Conservation (phyloP, 2,113 vertebrate species). For the Diphyllodes magnificus region DNA sequence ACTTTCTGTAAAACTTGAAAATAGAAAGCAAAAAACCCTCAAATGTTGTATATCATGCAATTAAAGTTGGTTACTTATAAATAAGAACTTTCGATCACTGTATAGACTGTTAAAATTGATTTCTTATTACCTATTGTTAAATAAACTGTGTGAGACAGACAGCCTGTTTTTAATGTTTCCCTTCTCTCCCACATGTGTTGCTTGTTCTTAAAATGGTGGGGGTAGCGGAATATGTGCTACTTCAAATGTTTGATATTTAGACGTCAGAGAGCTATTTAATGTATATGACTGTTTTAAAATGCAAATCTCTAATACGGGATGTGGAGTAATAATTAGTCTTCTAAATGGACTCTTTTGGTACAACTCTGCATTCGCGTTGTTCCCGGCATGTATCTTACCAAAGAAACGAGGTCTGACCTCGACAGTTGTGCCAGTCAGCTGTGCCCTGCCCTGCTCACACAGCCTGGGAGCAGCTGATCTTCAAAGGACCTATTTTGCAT, state of each 20-base stretch:
- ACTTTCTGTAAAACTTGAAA: slow-evolving; percentile 84
- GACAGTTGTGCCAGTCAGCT: slow-evolving; percentile 5
- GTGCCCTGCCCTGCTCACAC: neutral
- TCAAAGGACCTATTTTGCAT: slow-evolving; percentile 37
- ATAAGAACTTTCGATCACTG: slow-evolving; percentile 86
- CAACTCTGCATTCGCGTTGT: neutral
- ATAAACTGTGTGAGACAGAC: slow-evolving; percentile 86
- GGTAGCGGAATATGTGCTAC: neutral
- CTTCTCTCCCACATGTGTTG: slow-evolving; percentile 38
- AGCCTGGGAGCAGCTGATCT: neutral
- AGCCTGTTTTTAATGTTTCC: slow-evolving; percentile 63
- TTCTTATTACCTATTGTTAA: slow-evolving; percentile 87
- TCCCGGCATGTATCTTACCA: slow-evolving; percentile 18
- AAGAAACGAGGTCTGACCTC: slow-evolving; percentile 23
- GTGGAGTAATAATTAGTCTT: slow-evolving; percentile 21
- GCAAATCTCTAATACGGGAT: neutral
- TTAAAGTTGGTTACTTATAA: slow-evolving; percentile 87
- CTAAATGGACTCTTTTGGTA: slow-evolving; percentile 26
- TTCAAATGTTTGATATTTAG: neutral
- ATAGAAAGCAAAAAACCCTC: slow-evolving; percentile 80
- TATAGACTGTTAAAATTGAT: slow-evolving; percentile 88
- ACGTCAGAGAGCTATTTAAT: neutral
- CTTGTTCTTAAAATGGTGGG: neutral
- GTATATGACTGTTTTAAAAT: slow-evolving; percentile 37
- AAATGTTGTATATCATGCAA: slow-evolving; percentile 86